A percentile compares a stretch with the other conserved stretches of the same genome.
These are phyloP conservation scores for Gryllus longicercus DNA, from an alignment of 2,888 invertebrate genomes.

Conservation along the genomic window DNA sequence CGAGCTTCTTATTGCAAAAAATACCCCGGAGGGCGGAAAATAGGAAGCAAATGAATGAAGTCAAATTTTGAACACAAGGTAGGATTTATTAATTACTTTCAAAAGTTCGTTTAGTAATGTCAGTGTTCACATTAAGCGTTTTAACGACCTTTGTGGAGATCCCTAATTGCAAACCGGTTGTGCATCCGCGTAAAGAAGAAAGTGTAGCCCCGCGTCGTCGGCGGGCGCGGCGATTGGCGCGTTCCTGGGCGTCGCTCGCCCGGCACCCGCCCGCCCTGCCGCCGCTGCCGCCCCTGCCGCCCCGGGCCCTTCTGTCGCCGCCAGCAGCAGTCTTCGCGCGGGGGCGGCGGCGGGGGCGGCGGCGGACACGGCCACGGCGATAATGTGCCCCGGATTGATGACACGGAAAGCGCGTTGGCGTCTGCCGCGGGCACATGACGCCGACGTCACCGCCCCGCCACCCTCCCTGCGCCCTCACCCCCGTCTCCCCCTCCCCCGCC, in stretches of 20 bases:
- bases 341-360: background rate
- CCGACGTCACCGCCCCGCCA: too few species aligned
- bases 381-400: conserved; percentile 17
- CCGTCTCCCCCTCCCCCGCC: background rate
- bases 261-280: too few species aligned
- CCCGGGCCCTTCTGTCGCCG: too few species aligned
- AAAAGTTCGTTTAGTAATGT: conserved; percentile 7
- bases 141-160: background rate
- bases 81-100: conserved; percentile 17
- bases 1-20: background rate
- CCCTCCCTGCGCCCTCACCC: too few species aligned
- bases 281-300: too few species aligned
- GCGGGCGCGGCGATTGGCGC: too few species aligned
- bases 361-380: conserved; percentile 1
- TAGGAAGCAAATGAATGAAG: conserved; percentile 17
- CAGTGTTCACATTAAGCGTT: background rate
- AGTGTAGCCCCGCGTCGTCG: too few species aligned
- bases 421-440: conserved; percentile 17
- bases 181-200: too few species aligned
- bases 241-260: too few species aligned
- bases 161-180: background rate
- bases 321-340: background rate
- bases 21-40: background rate
- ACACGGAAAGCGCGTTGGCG: background rate
- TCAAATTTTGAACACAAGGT: conserved; percentile 10